Base-by-base conservation (phyloP, 2,888 invertebrate species). In the Clivina fossor region DNA sequence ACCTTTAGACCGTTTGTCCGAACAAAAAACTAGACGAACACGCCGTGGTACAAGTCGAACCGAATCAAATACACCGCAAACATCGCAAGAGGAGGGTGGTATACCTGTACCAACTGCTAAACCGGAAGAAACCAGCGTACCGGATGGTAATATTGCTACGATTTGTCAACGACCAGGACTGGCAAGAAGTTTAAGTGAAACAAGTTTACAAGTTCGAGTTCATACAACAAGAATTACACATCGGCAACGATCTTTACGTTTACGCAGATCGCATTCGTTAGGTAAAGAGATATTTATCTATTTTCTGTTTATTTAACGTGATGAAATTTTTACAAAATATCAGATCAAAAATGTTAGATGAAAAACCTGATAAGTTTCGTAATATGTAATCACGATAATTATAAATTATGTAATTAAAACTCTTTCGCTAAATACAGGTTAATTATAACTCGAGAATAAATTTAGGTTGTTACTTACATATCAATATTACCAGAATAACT, bases 1-100 rank as follows among this genome's bases (percentile, higher is more conserved):
- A 47, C 91, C 89, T 2, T 70, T 91, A 59, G 90, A 90, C 66
- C 79, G 90, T 26, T 75, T 91, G 40, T 86, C 85, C 37, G 90
- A 90, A 66, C 87, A 85, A 65, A 90, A 90, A 66, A 82, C 83
- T 18, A 90, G 88, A 70, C 78, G 79, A 47, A 63, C 63, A 11
- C 60, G 65, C 2, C 62, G 62, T 24, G 60, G 58, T 3, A 61
- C 60, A 1, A 62, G 62, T 37, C 59, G 67, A 49, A 66, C 66
- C 9, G 70, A 71, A 59, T 64, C 60, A 51, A 65, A 53, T 51
- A 63, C 63, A 3, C 62, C 67, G n/a, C 55, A 47, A 18, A 16
- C 22, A 4, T 47, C 46, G 2, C 55, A 55, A 11, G 55, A 55
- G 32, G 53, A 30, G n/a, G 47, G 30, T 16, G n/a, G n/a, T n/a